Evolutionary conservation across 1,140 invertebrate species (phyloP), one percentile per base, ranked within the genome.

Genomic region (Euwallacea fornicatus): DNA sequence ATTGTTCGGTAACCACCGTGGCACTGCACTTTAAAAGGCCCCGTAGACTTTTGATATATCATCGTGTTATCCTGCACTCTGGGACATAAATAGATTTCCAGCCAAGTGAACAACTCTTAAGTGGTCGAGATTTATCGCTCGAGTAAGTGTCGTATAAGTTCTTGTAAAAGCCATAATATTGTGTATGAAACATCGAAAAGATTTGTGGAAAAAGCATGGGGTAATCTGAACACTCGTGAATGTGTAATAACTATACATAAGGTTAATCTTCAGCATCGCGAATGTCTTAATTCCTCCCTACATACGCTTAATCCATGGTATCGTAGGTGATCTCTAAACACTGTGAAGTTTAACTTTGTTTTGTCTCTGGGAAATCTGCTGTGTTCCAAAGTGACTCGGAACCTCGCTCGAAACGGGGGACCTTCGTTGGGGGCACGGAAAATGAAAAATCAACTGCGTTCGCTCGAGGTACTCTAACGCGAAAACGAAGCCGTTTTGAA

Each of bases 311-410:
- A 68, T 59, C 56, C 66, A 3, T 15, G 13, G 41, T 47, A 58
- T 60, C 55, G 60, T 66, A 68, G 66, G 55, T 68, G 46, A 68
- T 68, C 66, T 50, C 43, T 8, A 59, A 68, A 68, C 55, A 68
- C 65, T 42, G 21, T 42, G 60, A 46, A 66, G 53, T 66, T 68
- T 11, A 60, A 59, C 55, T 68, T 60, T 68, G 66, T 68, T 68
- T 13, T 47, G 16, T 7, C 13, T 50, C 13, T 50, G 21, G 21
- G 21, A 33, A 33, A 50, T 11, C 46, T 13, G 46, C 66, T 68
- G 33, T 44, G 66, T 68, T 68, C 66, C 43, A 9, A n/a, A 56
- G 13, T 66, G 7, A 63, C 4, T 10, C 46, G 7, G 9, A 3
- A 50, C 2, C 7, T 10, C 9, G 46, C 9, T 2, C 46, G 9